Evolutionary conservation across 1,140 invertebrate species (phyloP).

Genomic region (Drosophila orosa): DNA sequence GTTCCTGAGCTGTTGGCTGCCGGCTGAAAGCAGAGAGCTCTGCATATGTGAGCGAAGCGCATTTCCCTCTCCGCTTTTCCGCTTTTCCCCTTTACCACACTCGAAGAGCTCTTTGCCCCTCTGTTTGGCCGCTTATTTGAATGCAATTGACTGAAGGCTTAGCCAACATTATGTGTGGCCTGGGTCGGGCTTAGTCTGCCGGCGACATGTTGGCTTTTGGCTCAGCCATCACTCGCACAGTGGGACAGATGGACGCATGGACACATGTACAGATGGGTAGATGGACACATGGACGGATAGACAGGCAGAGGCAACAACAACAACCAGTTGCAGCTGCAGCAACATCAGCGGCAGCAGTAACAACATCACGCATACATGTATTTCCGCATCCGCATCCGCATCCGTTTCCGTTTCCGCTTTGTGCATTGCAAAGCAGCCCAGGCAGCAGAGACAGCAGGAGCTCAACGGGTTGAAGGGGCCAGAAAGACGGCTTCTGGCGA

Average conservation of each 20-base stretch:
- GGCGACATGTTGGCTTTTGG: slow-evolving; percentile 79
- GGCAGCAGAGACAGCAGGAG: slow-evolving; percentile 48
- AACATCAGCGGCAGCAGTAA: slow-evolving; percentile 28
- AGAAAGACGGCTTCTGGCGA: neutral
- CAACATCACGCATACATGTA: slow-evolving; percentile 75
- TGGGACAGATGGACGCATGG: slow-evolving; percentile 19
- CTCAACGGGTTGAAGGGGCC: slow-evolving; percentile 10
- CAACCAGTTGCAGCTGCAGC: slow-evolving; percentile 46
- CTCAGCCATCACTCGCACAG: slow-evolving; percentile 56
- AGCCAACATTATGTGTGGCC: slow-evolving; percentile 67
- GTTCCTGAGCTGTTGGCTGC: slow-evolving; percentile 40
- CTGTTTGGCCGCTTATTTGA: slow-evolving; percentile 68
- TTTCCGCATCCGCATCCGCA: slow-evolving; percentile 75
- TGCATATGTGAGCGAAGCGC: slow-evolving; percentile 63
- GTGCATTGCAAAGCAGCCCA: slow-evolving; percentile 70
- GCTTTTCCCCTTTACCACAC: neutral
- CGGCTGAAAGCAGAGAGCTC: slow-evolving; percentile 30
- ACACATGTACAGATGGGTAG: slow-evolving; percentile 9
- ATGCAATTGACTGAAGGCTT: slow-evolving; percentile 81
- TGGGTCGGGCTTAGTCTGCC: slow-evolving; percentile 68
- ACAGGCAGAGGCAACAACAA: slow-evolving; percentile 41
- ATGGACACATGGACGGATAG: slow-evolving; percentile 19
- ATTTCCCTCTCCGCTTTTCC: slow-evolving; percentile 29
- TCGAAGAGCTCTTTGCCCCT: neutral
- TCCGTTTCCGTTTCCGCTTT: slow-evolving; percentile 79